Percentiles rank a stretch among this genome's conserved stretches.
These are phyloP conservation scores for Gorilla gorilla DNA, from an alignment of 2,113 vertebrate genomes.

Conservation along the genomic window DNA sequence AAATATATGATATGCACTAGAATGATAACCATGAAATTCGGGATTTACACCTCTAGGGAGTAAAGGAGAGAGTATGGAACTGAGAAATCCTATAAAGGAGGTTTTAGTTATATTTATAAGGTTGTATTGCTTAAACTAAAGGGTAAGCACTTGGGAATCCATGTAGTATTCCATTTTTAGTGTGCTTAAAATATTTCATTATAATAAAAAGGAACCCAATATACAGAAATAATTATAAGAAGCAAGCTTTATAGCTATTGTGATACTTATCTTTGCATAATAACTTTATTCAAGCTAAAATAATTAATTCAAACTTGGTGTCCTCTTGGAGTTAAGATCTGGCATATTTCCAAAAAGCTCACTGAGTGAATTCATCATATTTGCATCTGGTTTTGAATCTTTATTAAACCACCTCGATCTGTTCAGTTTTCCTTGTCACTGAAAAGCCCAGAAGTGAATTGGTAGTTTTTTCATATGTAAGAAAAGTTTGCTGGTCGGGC, in stretches of 20 bases:
- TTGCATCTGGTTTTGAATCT: not conserved
- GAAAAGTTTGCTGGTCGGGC: not conserved
- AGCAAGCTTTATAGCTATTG: not conserved
- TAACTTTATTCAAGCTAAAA: not conserved
- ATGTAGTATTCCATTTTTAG: not conserved
- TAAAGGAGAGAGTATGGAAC: not conserved
- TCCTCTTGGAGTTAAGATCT: not conserved
- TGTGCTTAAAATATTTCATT: slow-evolving; percentile 24
- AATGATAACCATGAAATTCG: not conserved
- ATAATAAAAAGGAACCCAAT: not conserved
- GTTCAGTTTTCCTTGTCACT: not conserved
- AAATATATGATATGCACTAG: not conserved
- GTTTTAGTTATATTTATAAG: not conserved
- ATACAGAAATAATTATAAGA: not conserved
- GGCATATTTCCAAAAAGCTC: not conserved
- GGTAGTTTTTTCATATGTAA: not conserved
- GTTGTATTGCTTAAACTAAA: slow-evolving; percentile 7
- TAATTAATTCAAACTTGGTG: slow-evolving; percentile 23
- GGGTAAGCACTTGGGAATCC: not conserved
- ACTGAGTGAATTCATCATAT: not conserved
- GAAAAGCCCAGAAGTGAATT: not conserved
- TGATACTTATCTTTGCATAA: not conserved
- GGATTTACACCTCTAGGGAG: not conserved
- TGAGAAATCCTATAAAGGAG: not conserved
- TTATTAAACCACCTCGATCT: not conserved